These are phyloP conservation scores for Dascyllus trimaculatus DNA, from an alignment of 2,113 vertebrate species.

Conservation along the genomic window DNA sequence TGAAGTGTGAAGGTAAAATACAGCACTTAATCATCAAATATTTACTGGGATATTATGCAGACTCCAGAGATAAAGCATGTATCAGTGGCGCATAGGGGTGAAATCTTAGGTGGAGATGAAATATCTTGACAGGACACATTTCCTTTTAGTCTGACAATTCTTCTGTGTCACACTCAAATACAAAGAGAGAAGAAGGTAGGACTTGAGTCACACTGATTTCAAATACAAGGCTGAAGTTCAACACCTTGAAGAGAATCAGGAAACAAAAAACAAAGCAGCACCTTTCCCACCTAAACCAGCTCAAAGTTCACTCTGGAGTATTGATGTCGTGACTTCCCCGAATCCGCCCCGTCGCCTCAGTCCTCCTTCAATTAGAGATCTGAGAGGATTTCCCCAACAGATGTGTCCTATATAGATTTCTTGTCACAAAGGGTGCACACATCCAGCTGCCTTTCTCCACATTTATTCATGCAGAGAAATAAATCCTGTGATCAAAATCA, in stretches of 20 bases:
- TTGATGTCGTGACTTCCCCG: conserved; percentile 34
- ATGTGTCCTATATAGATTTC: conserved; percentile 78
- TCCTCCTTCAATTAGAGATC: conserved; percentile 64
- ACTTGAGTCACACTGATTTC: neutral
- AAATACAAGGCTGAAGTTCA: conserved; percentile 2
- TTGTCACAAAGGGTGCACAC: conserved; percentile 75
- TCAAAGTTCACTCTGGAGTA: conserved; percentile 38
- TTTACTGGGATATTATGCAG: too few species aligned
- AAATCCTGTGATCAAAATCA: conserved; percentile 83
- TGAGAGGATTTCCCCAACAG: conserved; percentile 74
- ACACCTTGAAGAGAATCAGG: conserved; percentile 1
- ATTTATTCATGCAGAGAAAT: conserved; percentile 78
- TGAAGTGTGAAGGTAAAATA: neutral
- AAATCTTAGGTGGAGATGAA: neutral
- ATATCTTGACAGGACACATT: neutral
- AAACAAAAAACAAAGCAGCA: conserved; percentile 27
- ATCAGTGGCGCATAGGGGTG: neutral
- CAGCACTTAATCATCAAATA: neutral
- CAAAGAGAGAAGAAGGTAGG: neutral
- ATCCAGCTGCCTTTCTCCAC: conserved; percentile 71
- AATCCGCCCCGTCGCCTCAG: conserved; percentile 20
- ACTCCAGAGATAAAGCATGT: neutral
- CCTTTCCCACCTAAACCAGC: conserved; percentile 20
- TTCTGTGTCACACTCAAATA: conserved; percentile 1
- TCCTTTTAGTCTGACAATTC: neutral